phyloP scores from a whole-genome alignment of 2,888 invertebrate genomes.

The Cheilosia urbana region DNA sequence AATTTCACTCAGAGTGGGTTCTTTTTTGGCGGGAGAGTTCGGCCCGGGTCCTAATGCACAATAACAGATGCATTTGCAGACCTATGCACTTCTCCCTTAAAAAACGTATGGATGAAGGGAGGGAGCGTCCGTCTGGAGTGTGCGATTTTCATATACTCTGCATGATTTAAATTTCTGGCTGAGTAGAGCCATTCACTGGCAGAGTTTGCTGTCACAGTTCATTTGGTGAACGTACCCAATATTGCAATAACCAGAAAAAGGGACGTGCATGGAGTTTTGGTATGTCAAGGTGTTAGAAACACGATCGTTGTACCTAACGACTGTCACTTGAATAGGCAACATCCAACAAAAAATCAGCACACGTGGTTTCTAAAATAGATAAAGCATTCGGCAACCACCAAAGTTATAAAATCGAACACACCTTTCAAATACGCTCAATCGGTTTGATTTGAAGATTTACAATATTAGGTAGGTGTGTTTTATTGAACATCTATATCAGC shows the following conservation, averaged over 20 bases:
- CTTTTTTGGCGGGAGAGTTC: conserved; percentile 12
- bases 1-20: conserved; percentile 27
- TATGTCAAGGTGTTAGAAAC: no score
- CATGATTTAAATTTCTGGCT: conserved; percentile 22
- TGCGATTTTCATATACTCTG: conserved; percentile 19
- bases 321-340: no score
- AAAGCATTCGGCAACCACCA: no score
- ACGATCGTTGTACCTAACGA: no score
- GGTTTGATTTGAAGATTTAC: no score
- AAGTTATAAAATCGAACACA: no score
- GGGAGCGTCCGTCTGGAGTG: not conserved
- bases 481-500: no score
- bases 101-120: not conserved
- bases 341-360: no score
- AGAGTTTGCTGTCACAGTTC: conserved; percentile 33
- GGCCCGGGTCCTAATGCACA: conserved; percentile 50
- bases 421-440: no score
- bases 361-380: no score
- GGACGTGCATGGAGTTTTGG: not conserved
- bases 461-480: no score
- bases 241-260: no score
- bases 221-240: conserved; percentile 2
- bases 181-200: conserved; percentile 23
- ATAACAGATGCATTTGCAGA: conserved; percentile 53
- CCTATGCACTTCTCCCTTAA: conserved; percentile 21